phyloP scores from a whole-genome alignment of 2,797 vertebrate species.

The Sylvia borin region DNA sequence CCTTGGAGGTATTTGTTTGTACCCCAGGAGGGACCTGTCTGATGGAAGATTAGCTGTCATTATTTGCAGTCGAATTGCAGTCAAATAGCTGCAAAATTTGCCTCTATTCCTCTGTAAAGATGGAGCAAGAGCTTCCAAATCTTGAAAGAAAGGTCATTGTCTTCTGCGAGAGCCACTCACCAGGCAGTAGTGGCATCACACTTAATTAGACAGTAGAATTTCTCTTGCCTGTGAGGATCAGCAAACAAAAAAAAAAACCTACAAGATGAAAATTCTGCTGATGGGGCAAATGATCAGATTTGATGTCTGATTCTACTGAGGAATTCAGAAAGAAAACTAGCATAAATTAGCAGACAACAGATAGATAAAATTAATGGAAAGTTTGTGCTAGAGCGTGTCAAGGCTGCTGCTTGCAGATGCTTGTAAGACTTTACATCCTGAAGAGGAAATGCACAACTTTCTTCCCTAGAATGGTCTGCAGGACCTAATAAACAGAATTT shows the following conservation, averaged over 20 bases:
- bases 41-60: background rate
- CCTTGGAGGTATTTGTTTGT: background rate
- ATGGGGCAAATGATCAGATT: background rate
- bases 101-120: background rate
- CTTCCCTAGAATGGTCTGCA: background rate
- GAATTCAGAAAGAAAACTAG: background rate
- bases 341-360: background rate
- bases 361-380: background rate
- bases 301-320: background rate
- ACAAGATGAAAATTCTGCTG: background rate
- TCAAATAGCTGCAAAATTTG: background rate
- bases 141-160: background rate
- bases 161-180: background rate
- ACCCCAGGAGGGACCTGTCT: background rate
- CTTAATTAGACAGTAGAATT: background rate
- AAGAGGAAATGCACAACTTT: background rate
- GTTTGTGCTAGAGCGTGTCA: background rate
- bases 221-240: background rate
- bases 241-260: background rate
- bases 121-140: background rate
- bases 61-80: no score
- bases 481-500: background rate
- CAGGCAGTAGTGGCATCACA: background rate
- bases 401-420: background rate
- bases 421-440: background rate